Evolutionary conservation across 2,888 invertebrate genomes (phyloP), one percentile per base, ranked within the genome.

Genomic region (Crematogaster levior): DNA sequence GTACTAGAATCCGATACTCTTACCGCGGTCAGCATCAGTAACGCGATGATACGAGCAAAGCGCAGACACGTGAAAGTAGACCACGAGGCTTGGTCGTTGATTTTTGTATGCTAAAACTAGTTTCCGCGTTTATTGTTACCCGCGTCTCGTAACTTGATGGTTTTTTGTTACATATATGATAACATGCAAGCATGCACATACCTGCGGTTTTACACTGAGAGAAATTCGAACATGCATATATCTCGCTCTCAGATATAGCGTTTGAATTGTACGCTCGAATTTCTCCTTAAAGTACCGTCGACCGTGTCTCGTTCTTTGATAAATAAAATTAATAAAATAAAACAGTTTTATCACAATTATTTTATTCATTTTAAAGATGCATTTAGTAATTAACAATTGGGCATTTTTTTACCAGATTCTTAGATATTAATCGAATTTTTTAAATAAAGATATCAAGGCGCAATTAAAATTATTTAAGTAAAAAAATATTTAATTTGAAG

Each of bases 51-150:
- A 84, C 89, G 83, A 82, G 46, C 48, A 83, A 58, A 18, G 48
- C 18, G 51, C 51, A 77, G 6, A 3, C 84, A 74, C 83, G 89
- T 89, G 89, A 89, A 89, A 89, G 88, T 89, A 84, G 85, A 87
- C 82, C 87, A 84, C 86, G 84, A 87, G 84, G 83, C 81, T 80
- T 70, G 66, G 73, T 66, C 60, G 48, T 51, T 46, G 53, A 84
- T 89, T 89, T 89, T 89, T 89, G 53, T 65, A 24, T 46, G 40
- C 72, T 43, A 81, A 83, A 89, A 89, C 88, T 87, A 85, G 88
- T 89, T 88, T 83, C 89, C 72, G 81, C 72, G 82, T 75, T 87
- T 86, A 89, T 89, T 89, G 88, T 88, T 88, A 77, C 77, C 66
- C 21, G 65, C 65, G 53, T 30, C 80, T 77, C 60, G 51, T 66